phyloP scores from a whole-genome alignment of 2,797 vertebrate genomes.

The Lerista edwardsae region DNA sequence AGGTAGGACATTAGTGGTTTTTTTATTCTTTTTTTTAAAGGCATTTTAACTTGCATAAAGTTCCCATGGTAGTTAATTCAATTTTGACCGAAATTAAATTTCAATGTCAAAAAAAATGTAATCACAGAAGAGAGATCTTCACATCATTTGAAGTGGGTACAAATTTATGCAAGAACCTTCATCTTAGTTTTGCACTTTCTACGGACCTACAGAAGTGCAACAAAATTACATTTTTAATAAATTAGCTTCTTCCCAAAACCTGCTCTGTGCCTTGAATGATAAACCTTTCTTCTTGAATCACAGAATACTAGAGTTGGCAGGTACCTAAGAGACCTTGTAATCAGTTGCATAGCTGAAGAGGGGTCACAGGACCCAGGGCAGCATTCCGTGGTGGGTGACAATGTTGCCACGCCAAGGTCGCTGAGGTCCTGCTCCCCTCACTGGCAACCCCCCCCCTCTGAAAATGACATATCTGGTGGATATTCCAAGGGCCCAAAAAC shows the following conservation, averaged over 20 bases:
- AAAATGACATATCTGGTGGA: too few relatives aligned
- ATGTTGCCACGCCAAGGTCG: too few relatives aligned
- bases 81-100: conserved; percentile 71
- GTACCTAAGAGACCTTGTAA: too few relatives aligned
- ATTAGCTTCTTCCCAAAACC: rapidly evolving
- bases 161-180: conserved; percentile 37
- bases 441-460: too few relatives aligned
- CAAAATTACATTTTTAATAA: background rate
- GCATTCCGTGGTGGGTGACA: too few relatives aligned
- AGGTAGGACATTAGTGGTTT: conserved; percentile 35
- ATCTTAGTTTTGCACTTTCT: conserved; percentile 12
- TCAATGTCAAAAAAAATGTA: conserved; percentile 57
- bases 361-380: too few relatives aligned
- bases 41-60: conserved; percentile 59
- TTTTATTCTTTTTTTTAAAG: background rate
- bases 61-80: conserved; percentile 71
- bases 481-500: too few relatives aligned
- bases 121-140: conserved; percentile 51
- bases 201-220: background rate
- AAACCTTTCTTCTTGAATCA: conserved; percentile 5
- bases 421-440: too few relatives aligned
- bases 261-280: rapidly evolving
- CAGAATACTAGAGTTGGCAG: too few relatives aligned
- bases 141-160: conserved; percentile 34
- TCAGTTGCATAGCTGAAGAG: too few relatives aligned